Evolutionary conservation across 37 sponge, comb jelly and placozoan genomes (phyloP).

Genomic region (Haliclona indistincta): DNA sequence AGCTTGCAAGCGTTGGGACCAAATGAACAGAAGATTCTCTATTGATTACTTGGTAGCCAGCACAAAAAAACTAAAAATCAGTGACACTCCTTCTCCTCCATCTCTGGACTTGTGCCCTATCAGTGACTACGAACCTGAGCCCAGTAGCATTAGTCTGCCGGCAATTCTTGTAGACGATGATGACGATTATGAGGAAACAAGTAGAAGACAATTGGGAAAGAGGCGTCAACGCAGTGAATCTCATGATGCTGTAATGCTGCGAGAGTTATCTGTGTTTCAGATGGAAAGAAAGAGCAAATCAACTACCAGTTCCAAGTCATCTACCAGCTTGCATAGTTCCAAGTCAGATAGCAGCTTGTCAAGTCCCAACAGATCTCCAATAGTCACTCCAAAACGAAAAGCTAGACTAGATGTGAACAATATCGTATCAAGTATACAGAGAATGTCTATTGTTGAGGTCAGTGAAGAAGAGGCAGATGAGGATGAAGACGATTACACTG

Average conservation of each 20-base stretch:
- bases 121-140: background rate
- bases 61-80: slow-evolving; percentile 55
- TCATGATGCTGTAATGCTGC: slow-evolving; percentile 26
- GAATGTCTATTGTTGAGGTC: background rate
- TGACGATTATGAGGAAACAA: background rate
- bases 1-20: slow-evolving; percentile 21
- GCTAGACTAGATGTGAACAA: no score
- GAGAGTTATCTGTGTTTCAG: slow-evolving; percentile 2
- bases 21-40: slow-evolving; percentile 4
- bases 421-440: background rate
- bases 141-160: background rate
- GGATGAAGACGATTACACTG: slow-evolving; percentile 6
- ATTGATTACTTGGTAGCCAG: slow-evolving; percentile 50
- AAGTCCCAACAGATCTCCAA: no score
- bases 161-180: background rate
- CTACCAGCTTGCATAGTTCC: no score
- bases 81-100: background rate
- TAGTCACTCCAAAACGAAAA: no score
- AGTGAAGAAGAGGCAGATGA: slow-evolving; percentile 4
- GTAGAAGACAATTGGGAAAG: slow-evolving; percentile 7
- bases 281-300: no score
- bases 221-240: slow-evolving; percentile 52
- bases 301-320: no score
- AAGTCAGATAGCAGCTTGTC: no score
- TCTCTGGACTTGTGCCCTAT: background rate